Conservation (phyloP, 2,113 vertebrate species). For the Diglossa brunneiventris region DNA sequence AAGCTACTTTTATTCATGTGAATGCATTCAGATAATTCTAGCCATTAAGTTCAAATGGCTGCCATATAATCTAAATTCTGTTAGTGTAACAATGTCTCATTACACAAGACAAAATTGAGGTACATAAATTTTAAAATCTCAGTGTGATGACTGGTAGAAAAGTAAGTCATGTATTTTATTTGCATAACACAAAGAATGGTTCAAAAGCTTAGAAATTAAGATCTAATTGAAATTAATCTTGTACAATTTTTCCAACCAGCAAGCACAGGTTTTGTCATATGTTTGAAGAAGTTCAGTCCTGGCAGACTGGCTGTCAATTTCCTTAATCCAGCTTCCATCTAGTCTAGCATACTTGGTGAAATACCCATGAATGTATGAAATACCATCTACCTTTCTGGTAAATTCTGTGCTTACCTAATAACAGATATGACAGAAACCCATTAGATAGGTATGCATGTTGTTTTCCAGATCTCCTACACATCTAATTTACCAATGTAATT, state of each 20-base stretch:
- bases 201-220: background rate
- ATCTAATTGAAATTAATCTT: background rate
- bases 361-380: background rate
- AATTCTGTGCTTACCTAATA: background rate
- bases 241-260: background rate
- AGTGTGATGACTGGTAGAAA: background rate
- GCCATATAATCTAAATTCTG: background rate
- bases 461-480: background rate
- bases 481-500: background rate
- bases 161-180: background rate
- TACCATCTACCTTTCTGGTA: background rate
- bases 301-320: background rate
- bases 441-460: background rate
- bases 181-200: background rate
- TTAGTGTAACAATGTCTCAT: background rate
- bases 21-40: background rate
- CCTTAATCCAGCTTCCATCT: background rate
- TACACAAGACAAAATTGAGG: background rate
- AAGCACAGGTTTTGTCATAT: background rate
- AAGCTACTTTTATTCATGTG: background rate
- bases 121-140: background rate
- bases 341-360: background rate
- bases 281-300: background rate
- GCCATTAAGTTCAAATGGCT: background rate
- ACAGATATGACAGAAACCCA: background rate